phyloP scores from a whole-genome alignment of 2,888 invertebrate species.

The Podabrus alpinus region DNA sequence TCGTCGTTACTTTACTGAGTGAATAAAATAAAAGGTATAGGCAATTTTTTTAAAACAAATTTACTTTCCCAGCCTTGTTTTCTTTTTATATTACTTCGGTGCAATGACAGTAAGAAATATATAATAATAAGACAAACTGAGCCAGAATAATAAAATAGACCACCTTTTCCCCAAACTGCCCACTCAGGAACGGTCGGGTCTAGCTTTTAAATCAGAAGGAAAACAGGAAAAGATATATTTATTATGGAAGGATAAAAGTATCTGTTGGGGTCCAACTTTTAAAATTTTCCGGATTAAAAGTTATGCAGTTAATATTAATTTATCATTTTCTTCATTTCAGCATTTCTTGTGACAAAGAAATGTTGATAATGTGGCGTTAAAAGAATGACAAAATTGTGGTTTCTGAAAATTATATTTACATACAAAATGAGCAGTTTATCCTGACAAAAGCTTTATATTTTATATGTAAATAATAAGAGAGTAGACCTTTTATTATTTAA shows the following conservation, averaged over 20 bases:
- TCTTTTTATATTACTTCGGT: not conserved
- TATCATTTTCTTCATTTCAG: not conserved
- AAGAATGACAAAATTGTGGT: not conserved
- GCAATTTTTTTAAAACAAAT: not conserved
- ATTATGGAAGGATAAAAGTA: conserved; percentile 6
- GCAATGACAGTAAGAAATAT: not conserved
- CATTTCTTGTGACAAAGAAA: not conserved
- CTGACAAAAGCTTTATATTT: not conserved
- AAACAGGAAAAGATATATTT: conserved; percentile 3
- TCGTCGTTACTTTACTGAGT: not conserved
- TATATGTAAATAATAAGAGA: not conserved
- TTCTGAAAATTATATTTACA: not conserved
- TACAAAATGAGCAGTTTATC: not conserved
- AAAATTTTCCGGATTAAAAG: not conserved
- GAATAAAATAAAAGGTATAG: not conserved
- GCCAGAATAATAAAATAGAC: conserved; percentile 8
- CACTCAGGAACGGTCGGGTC: not conserved
- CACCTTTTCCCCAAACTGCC: not conserved
- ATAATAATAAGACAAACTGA: not conserved
- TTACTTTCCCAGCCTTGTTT: not conserved
- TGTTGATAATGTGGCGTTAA: not conserved
- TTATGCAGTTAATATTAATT: not conserved
- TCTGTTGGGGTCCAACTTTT: conserved; percentile 4
- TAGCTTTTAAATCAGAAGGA: conserved; percentile 8
- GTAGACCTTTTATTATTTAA: not conserved